A percentile compares a stretch with the other conserved stretches of the same genome.
phyloP scores from a whole-genome alignment of 53 echinoderm and acorn worm genomes.

The Mesocentrotus franciscanus region DNA sequence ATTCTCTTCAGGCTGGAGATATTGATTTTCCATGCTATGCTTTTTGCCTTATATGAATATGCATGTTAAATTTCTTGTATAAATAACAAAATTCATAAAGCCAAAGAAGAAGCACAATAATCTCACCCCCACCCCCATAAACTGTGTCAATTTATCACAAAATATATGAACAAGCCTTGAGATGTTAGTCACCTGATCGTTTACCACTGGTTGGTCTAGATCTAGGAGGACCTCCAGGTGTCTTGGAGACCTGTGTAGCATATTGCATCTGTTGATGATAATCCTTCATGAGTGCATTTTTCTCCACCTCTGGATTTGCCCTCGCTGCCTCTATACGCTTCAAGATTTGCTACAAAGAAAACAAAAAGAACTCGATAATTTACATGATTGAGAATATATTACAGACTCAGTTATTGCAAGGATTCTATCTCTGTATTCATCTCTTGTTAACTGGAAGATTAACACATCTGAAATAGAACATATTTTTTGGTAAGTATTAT shows the following conservation, averaged over 20 bases:
- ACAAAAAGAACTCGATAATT: not conserved
- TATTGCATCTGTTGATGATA: slow-evolving; percentile 83
- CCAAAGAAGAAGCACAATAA: too few species aligned
- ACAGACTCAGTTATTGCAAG: not conserved
- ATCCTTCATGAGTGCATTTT: slow-evolving; percentile 71
- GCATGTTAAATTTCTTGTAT: not conserved
- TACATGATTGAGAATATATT: not conserved
- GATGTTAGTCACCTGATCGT: slow-evolving; percentile 67
- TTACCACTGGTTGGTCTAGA: slow-evolving; percentile 79
- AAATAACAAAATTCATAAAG: not conserved
- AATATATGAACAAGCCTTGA: too few species aligned
- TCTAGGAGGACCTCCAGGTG: slow-evolving; percentile 66
- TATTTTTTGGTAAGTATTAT: too few species aligned
- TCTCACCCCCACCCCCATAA: too few species aligned
- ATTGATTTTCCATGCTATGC: not conserved
- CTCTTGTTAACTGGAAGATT: too few species aligned
- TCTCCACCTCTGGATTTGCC: slow-evolving; percentile 72
- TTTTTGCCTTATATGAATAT: not conserved
- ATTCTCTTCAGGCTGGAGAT: not conserved
- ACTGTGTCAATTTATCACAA: too few species aligned
- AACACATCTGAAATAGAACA: too few species aligned
- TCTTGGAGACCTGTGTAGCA: slow-evolving; percentile 85
- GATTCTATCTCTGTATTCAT: not conserved
- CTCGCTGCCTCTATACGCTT: slow-evolving; percentile 82
- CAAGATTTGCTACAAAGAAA: slow-evolving; percentile 82